These are phyloP conservation scores for Enteromius radiatus DNA, from an alignment of 2,797 vertebrate species.

Conservation along the genomic window DNA sequence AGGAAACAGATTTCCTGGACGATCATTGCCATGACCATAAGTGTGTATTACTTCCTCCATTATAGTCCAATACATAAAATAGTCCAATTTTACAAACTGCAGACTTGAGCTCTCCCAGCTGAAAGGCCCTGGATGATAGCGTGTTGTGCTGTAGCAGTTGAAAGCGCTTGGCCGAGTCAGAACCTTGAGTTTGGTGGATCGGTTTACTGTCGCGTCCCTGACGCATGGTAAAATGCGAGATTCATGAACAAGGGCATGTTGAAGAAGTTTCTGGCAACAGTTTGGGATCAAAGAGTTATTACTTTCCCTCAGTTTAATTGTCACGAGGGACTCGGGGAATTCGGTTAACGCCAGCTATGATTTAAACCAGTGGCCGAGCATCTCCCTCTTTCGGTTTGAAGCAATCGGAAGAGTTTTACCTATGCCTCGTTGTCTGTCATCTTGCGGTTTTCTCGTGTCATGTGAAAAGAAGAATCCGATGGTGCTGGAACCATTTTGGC, in stretches of 20 bases:
- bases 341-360: conserved; percentile 41
- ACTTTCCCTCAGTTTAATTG: conserved; percentile 45
- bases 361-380: conserved; percentile 45
- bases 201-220: conserved; percentile 47
- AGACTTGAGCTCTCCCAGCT: background rate
- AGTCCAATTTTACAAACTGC: background rate
- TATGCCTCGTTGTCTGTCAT: conserved; percentile 33
- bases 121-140: background rate
- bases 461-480: conserved; percentile 21
- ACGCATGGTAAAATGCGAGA: conserved; percentile 47
- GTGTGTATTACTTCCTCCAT: background rate
- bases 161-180: conserved; percentile 26
- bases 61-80: background rate
- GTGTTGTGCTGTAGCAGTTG: conserved; percentile 16
- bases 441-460: conserved; percentile 30
- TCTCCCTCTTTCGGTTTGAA: conserved; percentile 18
- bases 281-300: conserved; percentile 54
- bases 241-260: conserved; percentile 45
- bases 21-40: background rate
- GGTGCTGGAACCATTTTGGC: conserved; percentile 40
- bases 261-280: conserved; percentile 50
- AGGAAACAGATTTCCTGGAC: conserved; percentile 1
- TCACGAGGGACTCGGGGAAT: conserved; percentile 39
- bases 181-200: conserved; percentile 42
- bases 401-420: conserved; percentile 31